phyloP scores from a whole-genome alignment of 2,888 invertebrate genomes.

The Diplolepis rosae region DNA sequence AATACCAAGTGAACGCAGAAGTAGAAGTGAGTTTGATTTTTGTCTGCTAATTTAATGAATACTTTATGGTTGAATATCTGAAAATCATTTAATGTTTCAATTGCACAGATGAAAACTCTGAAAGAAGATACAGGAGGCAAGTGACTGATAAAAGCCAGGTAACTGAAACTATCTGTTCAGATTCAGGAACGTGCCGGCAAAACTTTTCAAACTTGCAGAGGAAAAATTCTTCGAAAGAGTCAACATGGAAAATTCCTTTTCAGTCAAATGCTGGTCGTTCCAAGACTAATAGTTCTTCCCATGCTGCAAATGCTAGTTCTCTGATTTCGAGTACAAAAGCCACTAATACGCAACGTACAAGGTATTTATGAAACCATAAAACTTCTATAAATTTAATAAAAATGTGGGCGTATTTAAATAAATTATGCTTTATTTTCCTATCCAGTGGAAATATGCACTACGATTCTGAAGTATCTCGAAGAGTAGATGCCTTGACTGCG shows the following conservation, averaged over 20 bases:
- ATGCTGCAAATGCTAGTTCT: neutral
- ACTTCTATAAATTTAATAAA: neutral
- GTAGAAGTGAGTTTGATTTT: slow-evolving; percentile 44
- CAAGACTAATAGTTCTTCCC: slow-evolving; percentile 41
- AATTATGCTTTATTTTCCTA: slow-evolving; percentile 4
- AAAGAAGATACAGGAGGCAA: slow-evolving; percentile 54
- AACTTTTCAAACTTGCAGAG: slow-evolving; percentile 46
- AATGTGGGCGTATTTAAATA: neutral
- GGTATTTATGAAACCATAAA: neutral
- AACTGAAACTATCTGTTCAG: slow-evolving; percentile 49
- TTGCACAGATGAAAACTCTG: slow-evolving; percentile 25
- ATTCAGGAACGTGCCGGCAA: slow-evolving; percentile 49
- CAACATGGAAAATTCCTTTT: slow-evolving; percentile 42
- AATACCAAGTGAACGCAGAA: slow-evolving; percentile 46
- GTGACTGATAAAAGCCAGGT: slow-evolving; percentile 50
- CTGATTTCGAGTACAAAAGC: neutral
- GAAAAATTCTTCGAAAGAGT: slow-evolving; percentile 48
- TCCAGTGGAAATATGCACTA: slow-evolving; percentile 50
- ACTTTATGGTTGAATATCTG: too few species aligned
- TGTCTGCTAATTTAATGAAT: neutral
- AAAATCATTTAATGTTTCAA: neutral
- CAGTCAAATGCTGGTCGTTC: slow-evolving; percentile 51
- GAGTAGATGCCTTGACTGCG: slow-evolving; percentile 80
- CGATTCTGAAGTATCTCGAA: slow-evolving; percentile 73
- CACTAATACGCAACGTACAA: neutral